Base-by-base conservation (phyloP, 2,888 invertebrate genomes). In the Glyphotaelius pellucidus region DNA sequence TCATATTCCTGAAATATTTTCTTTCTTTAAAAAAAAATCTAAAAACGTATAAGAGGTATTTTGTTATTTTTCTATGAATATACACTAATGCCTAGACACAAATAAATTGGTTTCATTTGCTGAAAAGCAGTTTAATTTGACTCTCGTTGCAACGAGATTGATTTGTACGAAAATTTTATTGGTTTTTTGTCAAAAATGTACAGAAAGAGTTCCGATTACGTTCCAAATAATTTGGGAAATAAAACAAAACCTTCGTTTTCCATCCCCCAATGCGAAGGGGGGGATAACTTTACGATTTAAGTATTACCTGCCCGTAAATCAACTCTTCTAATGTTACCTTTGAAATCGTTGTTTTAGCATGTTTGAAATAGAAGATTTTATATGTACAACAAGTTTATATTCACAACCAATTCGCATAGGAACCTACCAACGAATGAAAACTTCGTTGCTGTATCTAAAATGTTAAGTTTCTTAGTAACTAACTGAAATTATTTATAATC, bases 171-270 rank as follows among this genome's bases (percentile, higher is more conserved):
- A 67, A n/a, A 2, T 67, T 67, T 67, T 67, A n/a, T 67, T 67
- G n/a, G 25, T 67, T 67, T 67, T 67, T 9, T 67, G 25, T 67
- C 25, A 67, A 67, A 25, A 38, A 25, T 83, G 35, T 83, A 32
- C 83, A 2, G 35, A 38, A 25, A 38, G 83, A 25, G 83, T 83
- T 83, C 25, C 35, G 19, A 35, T 35, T 83, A 25, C 35, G 19
- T 11, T 32, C 83, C 83, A 83, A 83, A 83, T 83, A 38, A 83
- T 83, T 25, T 83, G 35, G 83, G 83, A 32, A 35, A 25, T 83
- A 83, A 83, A 83, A 83, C 35, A 83, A 83, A 35, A 83, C 9
- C 35, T n/a, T 25, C 35, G 25, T 19, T 67, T 9, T 67, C 35
- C 19, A 15, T 83, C 83, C 35, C 83, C 32, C n/a, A 5, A 15